These are phyloP conservation scores for Coelinius sp. DNA, from an alignment of 2,888 invertebrate genomes.

Conservation along the genomic window DNA sequence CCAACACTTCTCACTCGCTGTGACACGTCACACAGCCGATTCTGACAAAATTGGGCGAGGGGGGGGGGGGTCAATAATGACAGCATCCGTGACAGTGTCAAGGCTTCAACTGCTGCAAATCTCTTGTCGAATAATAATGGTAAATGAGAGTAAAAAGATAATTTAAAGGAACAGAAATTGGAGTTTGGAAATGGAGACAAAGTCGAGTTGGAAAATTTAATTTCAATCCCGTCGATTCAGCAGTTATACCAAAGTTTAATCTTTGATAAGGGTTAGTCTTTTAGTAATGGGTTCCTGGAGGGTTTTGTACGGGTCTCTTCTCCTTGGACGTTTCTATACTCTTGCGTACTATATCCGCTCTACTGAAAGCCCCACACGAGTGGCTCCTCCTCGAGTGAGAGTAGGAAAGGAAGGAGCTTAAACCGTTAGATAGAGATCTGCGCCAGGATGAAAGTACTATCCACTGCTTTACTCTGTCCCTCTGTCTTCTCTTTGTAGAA, in stretches of 20 bases:
- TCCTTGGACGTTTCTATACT: slow-evolving; percentile 35
- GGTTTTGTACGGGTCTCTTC: slow-evolving; percentile 51
- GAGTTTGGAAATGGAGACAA: slow-evolving; percentile 27
- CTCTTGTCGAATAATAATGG: background rate
- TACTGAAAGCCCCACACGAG: background rate
- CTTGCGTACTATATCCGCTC: slow-evolving; percentile 5
- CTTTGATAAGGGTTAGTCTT: slow-evolving; percentile 72
- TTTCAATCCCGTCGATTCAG: slow-evolving; percentile 75
- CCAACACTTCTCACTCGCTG: slow-evolving; percentile 42
- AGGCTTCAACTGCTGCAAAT: background rate
- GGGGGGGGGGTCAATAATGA: slow-evolving; percentile 61
- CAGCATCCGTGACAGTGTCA: slow-evolving; percentile 10
- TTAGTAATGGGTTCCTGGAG: slow-evolving; percentile 70
- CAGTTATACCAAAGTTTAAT: slow-evolving; percentile 74
- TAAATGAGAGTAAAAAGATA: background rate
- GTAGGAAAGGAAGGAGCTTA: slow-evolving; percentile 62
- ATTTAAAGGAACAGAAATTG: background rate
- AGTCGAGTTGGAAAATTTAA: slow-evolving; percentile 72
- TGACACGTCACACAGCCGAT: slow-evolving; percentile 40
- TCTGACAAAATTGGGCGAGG: slow-evolving; percentile 20
- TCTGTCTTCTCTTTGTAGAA: slow-evolving; percentile 46
- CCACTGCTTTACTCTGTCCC: slow-evolving; percentile 62
- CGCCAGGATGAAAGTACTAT: slow-evolving; percentile 68
- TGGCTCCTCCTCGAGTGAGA: slow-evolving; percentile 28
- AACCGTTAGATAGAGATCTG: slow-evolving; percentile 71